Base-by-base conservation (phyloP, 2,113 vertebrate genomes). In the Marcusenius ussheri region DNA sequence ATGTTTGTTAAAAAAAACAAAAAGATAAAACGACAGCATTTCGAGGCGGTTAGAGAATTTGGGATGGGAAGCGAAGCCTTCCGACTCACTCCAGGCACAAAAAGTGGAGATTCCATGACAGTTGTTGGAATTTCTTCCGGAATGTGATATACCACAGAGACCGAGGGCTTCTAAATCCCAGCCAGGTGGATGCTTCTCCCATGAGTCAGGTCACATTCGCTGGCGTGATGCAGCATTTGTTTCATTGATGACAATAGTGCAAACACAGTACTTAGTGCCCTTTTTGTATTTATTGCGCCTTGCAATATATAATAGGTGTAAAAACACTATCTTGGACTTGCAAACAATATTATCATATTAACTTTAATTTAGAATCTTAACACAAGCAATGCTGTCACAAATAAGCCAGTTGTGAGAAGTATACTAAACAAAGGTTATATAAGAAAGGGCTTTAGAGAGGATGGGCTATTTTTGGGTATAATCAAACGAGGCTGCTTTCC, bases 341-440 rank as follows among this genome's bases (percentile, higher is more conserved):
- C 17, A 58, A 88, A 45, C 35, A 58, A 21, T 53, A 51, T 87
- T 87, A 56, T 35, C n/a, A 51, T 42, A 45, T 45, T 88, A 88
- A 88, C 53, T 62, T 46, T 49, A 88, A 58, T 56, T 62, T 58
- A 88, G 49, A 87, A 19, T n/a, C 85, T 53, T 53, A 87, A 35
- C 50, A 53, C 84, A 7, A 50, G 85, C 85, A 87, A 87, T 49
- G 7, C 24, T 27, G 9, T 87, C 85, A 53, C 85, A 87, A 31
- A 31, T 87, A 53, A 53, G 50, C 13, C 31, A 56, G 85, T 39
- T 56, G 85, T 31, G 50, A 87, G 50, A 84, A 56, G 85, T 56
- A 87, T 56, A 87, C 85, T 87, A 87, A 87, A 87, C 85, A 87
- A 87, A 87, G 85, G 85, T 87, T 87, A 87, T 47, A 47, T 53